A percentile compares a stretch with the other conserved stretches of the same genome.
phyloP scores from a whole-genome alignment of 2,113 vertebrate species.

The Anguilla rostrata region DNA sequence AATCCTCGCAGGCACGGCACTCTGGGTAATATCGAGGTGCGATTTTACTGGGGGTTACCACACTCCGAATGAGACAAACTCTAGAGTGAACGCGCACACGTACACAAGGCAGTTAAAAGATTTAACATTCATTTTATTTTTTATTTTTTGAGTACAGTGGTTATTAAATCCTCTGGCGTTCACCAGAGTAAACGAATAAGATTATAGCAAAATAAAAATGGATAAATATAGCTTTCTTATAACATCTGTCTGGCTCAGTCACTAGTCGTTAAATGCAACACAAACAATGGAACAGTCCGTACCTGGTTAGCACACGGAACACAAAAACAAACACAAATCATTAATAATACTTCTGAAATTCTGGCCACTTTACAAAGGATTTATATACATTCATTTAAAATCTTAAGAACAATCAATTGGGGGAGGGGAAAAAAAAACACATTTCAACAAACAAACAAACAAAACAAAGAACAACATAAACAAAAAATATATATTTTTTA shows the following conservation, averaged over 20 bases:
- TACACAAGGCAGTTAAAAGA: conserved; percentile 12
- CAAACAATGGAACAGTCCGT: conserved; percentile 55
- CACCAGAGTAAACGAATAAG: conserved; percentile 64
- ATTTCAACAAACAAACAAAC: conserved; percentile 53
- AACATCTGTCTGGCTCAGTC: conserved; percentile 75
- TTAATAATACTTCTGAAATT: conserved; percentile 74
- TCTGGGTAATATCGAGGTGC: too few species aligned
- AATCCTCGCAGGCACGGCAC: too few species aligned
- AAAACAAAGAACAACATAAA: conserved; percentile 61
- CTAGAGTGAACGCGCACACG: neutral
- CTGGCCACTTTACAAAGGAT: conserved; percentile 65
- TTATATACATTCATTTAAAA: conserved; percentile 68
- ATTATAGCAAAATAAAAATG: conserved; percentile 54
- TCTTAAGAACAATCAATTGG: conserved; percentile 63
- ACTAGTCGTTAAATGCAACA: conserved; percentile 67
- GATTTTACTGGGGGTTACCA: too few species aligned
- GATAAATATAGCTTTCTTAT: conserved; percentile 70
- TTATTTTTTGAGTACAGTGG: conserved; percentile 76
- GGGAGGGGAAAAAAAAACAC: conserved; percentile 38
- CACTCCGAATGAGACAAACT: neutral
- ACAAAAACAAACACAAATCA: conserved; percentile 52
- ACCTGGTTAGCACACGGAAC: conserved; percentile 62
- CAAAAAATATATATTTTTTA: conserved; percentile 51
- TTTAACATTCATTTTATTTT: conserved; percentile 72
- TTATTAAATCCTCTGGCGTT: conserved; percentile 71